Percentiles rank a stretch among this genome's conserved stretches.
Evolutionary conservation across 1,140 invertebrate species (phyloP).

Genomic region (Thaumatotibia leucotreta): DNA sequence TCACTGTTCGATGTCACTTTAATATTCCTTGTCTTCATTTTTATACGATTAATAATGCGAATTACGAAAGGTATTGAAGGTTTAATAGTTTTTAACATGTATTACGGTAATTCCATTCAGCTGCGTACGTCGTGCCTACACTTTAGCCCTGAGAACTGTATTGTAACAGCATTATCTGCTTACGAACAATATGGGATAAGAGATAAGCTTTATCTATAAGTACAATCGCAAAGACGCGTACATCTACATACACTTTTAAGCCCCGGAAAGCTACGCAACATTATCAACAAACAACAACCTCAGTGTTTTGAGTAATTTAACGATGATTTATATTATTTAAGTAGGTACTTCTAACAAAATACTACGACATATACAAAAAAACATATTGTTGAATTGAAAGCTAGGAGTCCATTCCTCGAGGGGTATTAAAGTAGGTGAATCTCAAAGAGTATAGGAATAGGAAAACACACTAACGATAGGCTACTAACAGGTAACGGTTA

Average conservation of each 20-base stretch:
- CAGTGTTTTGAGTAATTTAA: background rate
- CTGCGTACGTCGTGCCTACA: background rate
- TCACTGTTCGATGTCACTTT: no score
- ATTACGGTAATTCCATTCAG: background rate
- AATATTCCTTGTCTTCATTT: no score
- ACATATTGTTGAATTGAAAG: no score
- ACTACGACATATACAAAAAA: no score
- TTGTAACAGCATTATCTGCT: slow-evolving; percentile 42
- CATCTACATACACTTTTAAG: background rate
- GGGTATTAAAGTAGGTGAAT: no score
- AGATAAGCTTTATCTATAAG: slow-evolving; percentile 39
- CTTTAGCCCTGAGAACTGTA: background rate
- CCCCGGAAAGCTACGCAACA: background rate
- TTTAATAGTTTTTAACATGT: background rate
- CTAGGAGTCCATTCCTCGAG: no score
- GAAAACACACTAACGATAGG: no score
- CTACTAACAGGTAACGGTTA: no score
- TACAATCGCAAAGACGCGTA: slow-evolving; percentile 5
- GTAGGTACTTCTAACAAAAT: no score
- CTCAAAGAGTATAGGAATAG: no score
- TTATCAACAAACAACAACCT: background rate
- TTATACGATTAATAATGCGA: background rate
- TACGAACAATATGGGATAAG: slow-evolving; percentile 50
- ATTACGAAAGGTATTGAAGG: background rate
- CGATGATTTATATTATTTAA: no score